Evolutionary conservation across 2,888 invertebrate genomes (phyloP).

Genomic region (Nycteola revayana): DNA sequence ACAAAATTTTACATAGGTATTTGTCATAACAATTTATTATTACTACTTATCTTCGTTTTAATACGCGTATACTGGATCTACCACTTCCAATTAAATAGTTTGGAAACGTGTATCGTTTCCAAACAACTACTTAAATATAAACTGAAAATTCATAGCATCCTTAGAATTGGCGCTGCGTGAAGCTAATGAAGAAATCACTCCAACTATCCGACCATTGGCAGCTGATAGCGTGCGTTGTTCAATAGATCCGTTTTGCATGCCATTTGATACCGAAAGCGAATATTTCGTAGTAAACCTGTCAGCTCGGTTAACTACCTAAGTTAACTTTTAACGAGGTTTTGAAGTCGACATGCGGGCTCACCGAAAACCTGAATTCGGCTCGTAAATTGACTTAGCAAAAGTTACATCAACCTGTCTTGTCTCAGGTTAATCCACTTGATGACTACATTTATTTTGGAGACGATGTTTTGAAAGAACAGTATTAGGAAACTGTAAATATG

Average conservation of each 20-base stretch:
- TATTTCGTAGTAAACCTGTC: slow-evolving; percentile 26
- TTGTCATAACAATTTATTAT: too few relatives aligned
- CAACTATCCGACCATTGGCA: slow-evolving; percentile 3
- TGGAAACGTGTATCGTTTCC: too few relatives aligned
- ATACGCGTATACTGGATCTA: too few relatives aligned
- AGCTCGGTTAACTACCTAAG: slow-evolving; percentile 38
- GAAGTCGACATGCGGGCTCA: slow-evolving; percentile 44
- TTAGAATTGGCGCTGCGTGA: slow-evolving; percentile 1
- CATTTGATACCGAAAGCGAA: slow-evolving; percentile 21
- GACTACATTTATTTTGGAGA: slow-evolving; percentile 36
- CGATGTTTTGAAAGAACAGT: slow-evolving; percentile 27
- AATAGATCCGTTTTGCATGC: slow-evolving; percentile 15
- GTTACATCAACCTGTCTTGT: slow-evolving; percentile 47
- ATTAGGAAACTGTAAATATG: slow-evolving; percentile 23
- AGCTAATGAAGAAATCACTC: slow-evolving; percentile 12
- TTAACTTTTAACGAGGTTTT: slow-evolving; percentile 70
- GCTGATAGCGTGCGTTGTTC: slow-evolving; percentile 23
- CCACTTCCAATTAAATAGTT: too few relatives aligned
- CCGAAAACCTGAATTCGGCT: slow-evolving; percentile 40
- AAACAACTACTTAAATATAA: too few relatives aligned
- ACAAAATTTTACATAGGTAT: too few relatives aligned
- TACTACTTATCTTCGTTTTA: too few relatives aligned
- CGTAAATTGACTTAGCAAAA: slow-evolving; percentile 61
- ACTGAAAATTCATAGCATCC: too few relatives aligned
- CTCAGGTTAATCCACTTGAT: slow-evolving; percentile 42